A percentile compares a stretch with the other conserved stretches of the same genome.
phyloP scores from a whole-genome alignment of 2,888 invertebrate species.

The Melolontha melolontha region DNA sequence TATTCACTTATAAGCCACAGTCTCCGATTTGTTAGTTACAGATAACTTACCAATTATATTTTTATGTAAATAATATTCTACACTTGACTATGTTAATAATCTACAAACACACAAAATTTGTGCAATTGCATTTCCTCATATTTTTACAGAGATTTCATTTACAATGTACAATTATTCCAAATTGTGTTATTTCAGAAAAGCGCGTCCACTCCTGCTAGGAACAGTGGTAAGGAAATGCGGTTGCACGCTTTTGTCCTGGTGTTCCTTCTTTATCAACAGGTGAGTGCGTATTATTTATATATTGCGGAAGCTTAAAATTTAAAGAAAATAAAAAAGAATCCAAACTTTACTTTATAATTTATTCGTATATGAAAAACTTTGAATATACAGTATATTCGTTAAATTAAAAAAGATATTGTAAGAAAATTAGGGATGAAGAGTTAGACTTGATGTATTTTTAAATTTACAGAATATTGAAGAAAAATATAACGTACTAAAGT shows the following conservation, averaged over 20 bases:
- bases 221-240: constrained; percentile 65
- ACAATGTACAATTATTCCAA: constrained; percentile 16
- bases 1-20: too few species aligned
- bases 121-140: constrained; percentile 50
- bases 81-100: background rate
- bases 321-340: too few species aligned
- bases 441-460: too few species aligned
- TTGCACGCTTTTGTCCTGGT: constrained; percentile 64
- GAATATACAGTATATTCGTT: too few species aligned
- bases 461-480: too few species aligned
- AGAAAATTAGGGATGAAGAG: too few species aligned
- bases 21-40: too few species aligned
- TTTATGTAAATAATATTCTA: background rate
- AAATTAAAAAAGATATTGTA: too few species aligned
- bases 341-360: too few species aligned
- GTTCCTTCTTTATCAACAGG: constrained; percentile 68
- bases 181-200: constrained; percentile 52
- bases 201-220: constrained; percentile 55
- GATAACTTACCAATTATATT: too few species aligned
- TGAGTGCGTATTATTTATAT: constrained; percentile 58
- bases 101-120: constrained; percentile 1
- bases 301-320: background rate
- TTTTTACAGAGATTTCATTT: constrained; percentile 24
- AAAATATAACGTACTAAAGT: too few species aligned
- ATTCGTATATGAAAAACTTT: too few species aligned